phyloP scores from a whole-genome alignment of 2,797 vertebrate genomes.

The Chromobotia macracanthus region DNA sequence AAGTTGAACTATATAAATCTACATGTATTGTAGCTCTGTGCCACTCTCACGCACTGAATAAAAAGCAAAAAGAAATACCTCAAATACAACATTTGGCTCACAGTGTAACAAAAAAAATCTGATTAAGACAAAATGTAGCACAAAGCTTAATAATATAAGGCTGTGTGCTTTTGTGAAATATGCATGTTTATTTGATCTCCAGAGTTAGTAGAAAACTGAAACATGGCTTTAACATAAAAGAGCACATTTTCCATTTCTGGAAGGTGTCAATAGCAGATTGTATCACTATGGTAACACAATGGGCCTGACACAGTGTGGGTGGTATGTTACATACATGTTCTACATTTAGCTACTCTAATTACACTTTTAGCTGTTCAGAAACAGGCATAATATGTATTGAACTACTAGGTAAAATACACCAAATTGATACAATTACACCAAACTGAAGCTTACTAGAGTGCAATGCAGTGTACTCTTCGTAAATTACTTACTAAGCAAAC shows the following conservation, averaged over 20 bases:
- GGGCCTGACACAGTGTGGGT: constrained; percentile 73
- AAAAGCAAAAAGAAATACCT: too few species aligned
- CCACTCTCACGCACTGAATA: too few species aligned
- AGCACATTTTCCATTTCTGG: constrained; percentile 40
- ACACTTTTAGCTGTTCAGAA: constrained; percentile 62
- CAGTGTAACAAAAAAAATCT: too few species aligned
- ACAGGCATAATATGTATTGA: constrained; percentile 32
- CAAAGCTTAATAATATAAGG: background rate
- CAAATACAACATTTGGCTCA: too few species aligned
- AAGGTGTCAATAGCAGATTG: constrained; percentile 69
- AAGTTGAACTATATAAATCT: too few species aligned
- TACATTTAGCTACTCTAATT: constrained; percentile 71
- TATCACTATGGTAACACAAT: constrained; percentile 81
- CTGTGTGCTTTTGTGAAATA: background rate
- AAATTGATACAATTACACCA: background rate
- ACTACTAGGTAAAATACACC: background rate
- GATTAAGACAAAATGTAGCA: background rate
- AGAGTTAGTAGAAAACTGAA: background rate
- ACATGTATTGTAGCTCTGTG: too few species aligned
- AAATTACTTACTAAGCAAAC: background rate
- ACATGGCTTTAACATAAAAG: constrained; percentile 59
- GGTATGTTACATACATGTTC: constrained; percentile 73
- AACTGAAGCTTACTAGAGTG: background rate
- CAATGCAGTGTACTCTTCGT: background rate
- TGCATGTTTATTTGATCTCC: too few species aligned